phyloP scores from a whole-genome alignment of 2,888 invertebrate genomes.

The Andrena flavipes region DNA sequence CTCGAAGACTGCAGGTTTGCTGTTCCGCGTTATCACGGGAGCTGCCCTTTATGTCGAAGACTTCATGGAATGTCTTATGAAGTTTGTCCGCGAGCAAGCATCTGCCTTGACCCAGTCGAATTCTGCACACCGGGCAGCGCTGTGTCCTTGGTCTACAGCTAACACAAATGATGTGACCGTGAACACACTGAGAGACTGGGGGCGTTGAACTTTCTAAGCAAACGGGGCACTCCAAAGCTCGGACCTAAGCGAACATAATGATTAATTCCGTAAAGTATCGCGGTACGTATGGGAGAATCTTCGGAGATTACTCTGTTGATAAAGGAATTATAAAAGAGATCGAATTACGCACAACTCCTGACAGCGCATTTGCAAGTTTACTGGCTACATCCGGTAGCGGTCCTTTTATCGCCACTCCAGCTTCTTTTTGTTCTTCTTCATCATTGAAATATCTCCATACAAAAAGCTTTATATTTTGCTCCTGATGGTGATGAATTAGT shows the following conservation, averaged over 20 bases:
- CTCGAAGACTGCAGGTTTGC: conserved; percentile 54
- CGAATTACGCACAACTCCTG: conserved; percentile 74
- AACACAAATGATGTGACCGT: conserved; percentile 88
- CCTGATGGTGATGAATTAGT: conserved; percentile 72
- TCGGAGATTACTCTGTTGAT: background rate
- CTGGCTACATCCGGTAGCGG: conserved; percentile 81
- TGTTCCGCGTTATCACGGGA: background rate
- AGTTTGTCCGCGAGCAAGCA: conserved; percentile 82
- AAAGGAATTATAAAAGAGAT: background rate
- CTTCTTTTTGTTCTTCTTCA: conserved; percentile 57
- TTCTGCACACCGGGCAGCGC: conserved; percentile 88
- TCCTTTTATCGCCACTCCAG: conserved; percentile 75
- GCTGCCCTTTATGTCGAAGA: conserved; percentile 70
- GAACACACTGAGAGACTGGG: conserved; percentile 88
- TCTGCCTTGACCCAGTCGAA: conserved; percentile 83
- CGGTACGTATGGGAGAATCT: background rate
- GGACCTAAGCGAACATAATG: conserved; percentile 56
- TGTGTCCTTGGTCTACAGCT: conserved; percentile 86
- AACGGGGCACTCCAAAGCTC: conserved; percentile 87
- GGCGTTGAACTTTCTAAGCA: conserved; percentile 88
- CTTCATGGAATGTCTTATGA: conserved; percentile 78
- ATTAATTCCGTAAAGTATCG: conserved; percentile 7
- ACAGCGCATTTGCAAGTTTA: conserved; percentile 79
- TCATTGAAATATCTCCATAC: conserved; percentile 76
- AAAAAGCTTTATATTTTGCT: conserved; percentile 72